phyloP scores from a whole-genome alignment of 2,888 invertebrate genomes.

The Acleris sparsana region DNA sequence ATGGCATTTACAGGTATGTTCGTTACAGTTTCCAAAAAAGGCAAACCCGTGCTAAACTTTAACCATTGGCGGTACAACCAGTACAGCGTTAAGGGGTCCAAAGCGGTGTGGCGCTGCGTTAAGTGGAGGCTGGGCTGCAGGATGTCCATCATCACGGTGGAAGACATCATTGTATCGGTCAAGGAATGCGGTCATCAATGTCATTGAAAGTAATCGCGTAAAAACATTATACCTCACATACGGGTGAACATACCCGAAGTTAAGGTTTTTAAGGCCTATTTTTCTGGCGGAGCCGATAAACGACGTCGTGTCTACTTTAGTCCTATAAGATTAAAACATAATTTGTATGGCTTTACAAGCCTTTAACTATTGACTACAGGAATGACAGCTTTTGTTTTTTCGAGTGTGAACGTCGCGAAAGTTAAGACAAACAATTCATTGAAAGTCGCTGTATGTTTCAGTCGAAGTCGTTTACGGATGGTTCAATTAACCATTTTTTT shows the following conservation, averaged over 20 bases:
- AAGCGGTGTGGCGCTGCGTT: slow-evolving; percentile 39
- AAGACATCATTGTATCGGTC: slow-evolving; percentile 21
- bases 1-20: slow-evolving; percentile 22
- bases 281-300: no score
- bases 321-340: no score
- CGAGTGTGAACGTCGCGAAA: no score
- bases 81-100: slow-evolving; percentile 37
- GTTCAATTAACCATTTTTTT: no score
- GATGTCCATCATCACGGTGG: slow-evolving; percentile 29
- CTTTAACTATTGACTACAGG: no score
- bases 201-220: neutral
- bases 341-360: no score
- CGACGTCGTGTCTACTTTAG: no score
- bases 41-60: slow-evolving; percentile 48
- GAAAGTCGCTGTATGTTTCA: neutral
- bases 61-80: slow-evolving; percentile 47
- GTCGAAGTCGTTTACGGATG: no score
- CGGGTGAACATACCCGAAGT: no score
- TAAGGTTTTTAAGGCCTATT: no score
- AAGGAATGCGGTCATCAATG: slow-evolving; percentile 1
- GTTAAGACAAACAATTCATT: neutral
- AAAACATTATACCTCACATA: no score
- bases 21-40: slow-evolving; percentile 36
- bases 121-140: slow-evolving; percentile 26
- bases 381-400: no score